Evolutionary conservation across 2,797 vertebrate genomes (phyloP).

Genomic region (Phrynocephalus forsythii): DNA sequence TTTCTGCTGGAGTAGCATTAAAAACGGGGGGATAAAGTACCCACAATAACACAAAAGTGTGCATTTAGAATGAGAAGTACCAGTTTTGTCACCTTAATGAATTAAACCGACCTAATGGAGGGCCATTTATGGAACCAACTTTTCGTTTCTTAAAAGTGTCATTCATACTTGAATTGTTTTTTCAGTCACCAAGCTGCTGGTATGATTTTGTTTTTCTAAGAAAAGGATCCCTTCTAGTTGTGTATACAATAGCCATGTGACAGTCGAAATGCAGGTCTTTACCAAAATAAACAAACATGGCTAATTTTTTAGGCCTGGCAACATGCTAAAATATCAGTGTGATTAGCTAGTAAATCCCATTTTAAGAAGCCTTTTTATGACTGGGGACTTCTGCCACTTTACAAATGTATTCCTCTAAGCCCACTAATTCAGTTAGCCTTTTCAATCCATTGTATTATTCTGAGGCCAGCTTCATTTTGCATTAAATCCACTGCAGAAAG

Average conservation of each 20-base stretch:
- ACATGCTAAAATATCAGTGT: constrained; percentile 84
- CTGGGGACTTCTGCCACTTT: constrained; percentile 87
- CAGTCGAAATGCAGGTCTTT: constrained; percentile 75
- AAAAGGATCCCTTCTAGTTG: constrained; percentile 59
- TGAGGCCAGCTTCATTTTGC: constrained; percentile 85
- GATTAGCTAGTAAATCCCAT: constrained; percentile 86
- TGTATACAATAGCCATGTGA: constrained; percentile 68
- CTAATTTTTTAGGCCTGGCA: constrained; percentile 81
- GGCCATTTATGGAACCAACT: constrained; percentile 42
- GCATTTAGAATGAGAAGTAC: constrained; percentile 54
- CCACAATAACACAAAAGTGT: constrained; percentile 43
- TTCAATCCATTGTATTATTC: constrained; percentile 88
- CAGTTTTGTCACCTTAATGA: constrained; percentile 55
- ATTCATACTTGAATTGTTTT: constrained; percentile 50
- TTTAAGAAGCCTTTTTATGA: constrained; percentile 87
- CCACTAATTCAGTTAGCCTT: constrained; percentile 89
- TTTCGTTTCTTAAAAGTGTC: constrained; percentile 54
- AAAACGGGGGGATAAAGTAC: not conserved
- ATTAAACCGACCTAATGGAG: constrained; percentile 54
- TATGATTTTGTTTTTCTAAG: constrained; percentile 65
- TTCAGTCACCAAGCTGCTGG: constrained; percentile 36
- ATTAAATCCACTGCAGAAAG: constrained; percentile 87
- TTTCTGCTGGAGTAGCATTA: constrained; percentile 68
- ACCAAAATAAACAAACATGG: constrained; percentile 82
- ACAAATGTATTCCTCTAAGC: constrained; percentile 88